Percentiles rank a stretch among this genome's conserved stretches.
phyloP scores from a whole-genome alignment of 30 jellyfish, hydroid and myxozoan genomes.

The Pseudorhiza aurosa region DNA sequence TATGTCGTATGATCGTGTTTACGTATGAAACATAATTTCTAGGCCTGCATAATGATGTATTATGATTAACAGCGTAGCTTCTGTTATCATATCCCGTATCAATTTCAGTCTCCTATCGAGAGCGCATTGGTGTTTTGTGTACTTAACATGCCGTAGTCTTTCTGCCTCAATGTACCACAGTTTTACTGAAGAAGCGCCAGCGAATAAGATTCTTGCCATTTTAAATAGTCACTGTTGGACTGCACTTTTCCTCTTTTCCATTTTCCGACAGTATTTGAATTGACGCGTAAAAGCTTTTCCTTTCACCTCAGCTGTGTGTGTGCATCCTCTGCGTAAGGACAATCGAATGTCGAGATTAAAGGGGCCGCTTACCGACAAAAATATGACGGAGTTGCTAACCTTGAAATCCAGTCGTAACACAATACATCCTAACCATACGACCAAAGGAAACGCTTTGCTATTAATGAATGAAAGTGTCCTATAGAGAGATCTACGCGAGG shows the following conservation, averaged over 20 bases:
- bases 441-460: neutral
- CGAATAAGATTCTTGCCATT: neutral
- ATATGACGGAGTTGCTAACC: neutral
- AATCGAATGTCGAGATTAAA: slow-evolving; percentile 30
- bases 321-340: slow-evolving; percentile 35
- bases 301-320: neutral
- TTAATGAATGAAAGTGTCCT: neutral
- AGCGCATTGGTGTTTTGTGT: slow-evolving; percentile 27
- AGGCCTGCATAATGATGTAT: neutral
- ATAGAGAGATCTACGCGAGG: too few relatives aligned
- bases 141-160: slow-evolving; percentile 64
- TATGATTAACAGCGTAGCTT: slow-evolving; percentile 32
- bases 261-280: slow-evolving; percentile 55
- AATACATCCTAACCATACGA: neutral
- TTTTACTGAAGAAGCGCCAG: slow-evolving; percentile 48
- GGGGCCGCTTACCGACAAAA: slow-evolving; percentile 44
- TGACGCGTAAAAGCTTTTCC: slow-evolving; percentile 9
- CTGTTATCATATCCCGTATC: slow-evolving; percentile 59
- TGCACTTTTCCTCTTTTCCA: slow-evolving; percentile 18
- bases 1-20: slow-evolving; percentile 45
- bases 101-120: slow-evolving; percentile 50
- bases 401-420: neutral
- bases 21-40: slow-evolving; percentile 48
- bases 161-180: slow-evolving; percentile 36
- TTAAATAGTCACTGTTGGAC: slow-evolving; percentile 62